A percentile compares a stretch with the other conserved stretches of the same genome.
These are phyloP conservation scores for Ginglymostoma cirratum DNA, from an alignment of 2,113 vertebrate genomes.

Conservation along the genomic window DNA sequence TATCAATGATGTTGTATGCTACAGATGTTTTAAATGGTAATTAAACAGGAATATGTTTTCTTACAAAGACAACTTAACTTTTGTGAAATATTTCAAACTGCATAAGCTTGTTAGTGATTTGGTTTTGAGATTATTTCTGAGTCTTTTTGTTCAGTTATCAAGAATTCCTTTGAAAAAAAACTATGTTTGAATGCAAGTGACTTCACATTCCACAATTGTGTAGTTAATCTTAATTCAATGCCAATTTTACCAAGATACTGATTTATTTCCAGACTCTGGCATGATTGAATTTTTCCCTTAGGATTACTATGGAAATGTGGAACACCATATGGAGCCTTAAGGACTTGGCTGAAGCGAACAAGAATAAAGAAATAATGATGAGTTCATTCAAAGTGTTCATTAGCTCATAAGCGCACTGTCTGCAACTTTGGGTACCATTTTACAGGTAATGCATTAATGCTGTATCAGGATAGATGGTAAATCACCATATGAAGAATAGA, in stretches of 20 bases:
- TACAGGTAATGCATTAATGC: neutral
- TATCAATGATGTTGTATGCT: neutral
- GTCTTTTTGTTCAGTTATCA: neutral
- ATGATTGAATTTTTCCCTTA: neutral
- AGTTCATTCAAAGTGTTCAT: neutral
- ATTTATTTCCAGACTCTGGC: neutral
- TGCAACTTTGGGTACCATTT: neutral
- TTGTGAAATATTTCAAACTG: neutral
- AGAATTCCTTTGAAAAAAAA: neutral
- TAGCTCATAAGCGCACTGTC: neutral
- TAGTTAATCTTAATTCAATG: neutral
- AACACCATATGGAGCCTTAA: neutral
- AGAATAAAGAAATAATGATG: neutral
- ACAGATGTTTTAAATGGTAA: neutral
- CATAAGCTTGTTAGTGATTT: neutral
- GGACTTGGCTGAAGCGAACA: neutral
- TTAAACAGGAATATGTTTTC: neutral
- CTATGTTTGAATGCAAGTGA: neutral
- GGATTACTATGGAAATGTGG: neutral
- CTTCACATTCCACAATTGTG: neutral
- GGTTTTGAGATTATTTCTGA: neutral
- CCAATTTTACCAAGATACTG: neutral
- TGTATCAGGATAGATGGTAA: neutral
- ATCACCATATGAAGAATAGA: neutral
- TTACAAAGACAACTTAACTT: slow-evolving; percentile 1